Conservation (phyloP, 2,888 invertebrate species). For the Napeogenes sylphis region DNA sequence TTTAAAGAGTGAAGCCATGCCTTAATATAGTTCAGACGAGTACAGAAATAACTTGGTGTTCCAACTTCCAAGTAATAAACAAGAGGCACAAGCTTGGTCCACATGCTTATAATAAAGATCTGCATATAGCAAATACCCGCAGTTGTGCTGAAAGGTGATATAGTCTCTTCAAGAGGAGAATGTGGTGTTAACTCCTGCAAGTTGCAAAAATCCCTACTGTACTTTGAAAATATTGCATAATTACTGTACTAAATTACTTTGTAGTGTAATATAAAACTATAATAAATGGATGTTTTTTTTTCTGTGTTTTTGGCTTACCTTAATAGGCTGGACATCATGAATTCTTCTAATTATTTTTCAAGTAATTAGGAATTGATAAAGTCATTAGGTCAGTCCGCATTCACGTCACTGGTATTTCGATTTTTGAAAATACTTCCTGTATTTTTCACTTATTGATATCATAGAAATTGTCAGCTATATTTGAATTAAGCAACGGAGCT, state of each 20-base stretch:
- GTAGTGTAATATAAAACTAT: constrained; percentile 9
- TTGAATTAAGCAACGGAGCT: constrained; percentile 26
- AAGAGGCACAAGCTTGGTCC: background rate
- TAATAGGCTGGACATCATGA: constrained; percentile 21
- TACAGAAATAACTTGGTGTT: too few relatives aligned
- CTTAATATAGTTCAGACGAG: too few relatives aligned
- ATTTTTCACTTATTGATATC: constrained; percentile 33
- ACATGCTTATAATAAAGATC: background rate
- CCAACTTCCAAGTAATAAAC: too few relatives aligned
- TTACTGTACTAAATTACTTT: constrained; percentile 8
- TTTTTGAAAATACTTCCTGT: background rate
- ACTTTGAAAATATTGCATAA: constrained; percentile 6
- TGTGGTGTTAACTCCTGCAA: constrained; percentile 21
- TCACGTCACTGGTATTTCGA: background rate
- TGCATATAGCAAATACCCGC: constrained; percentile 4
- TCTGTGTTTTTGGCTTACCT: constrained; percentile 19
- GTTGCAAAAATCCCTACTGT: constrained; percentile 16
- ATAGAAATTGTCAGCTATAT: constrained; percentile 10
- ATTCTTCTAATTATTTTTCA: constrained; percentile 6
- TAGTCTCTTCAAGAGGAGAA: constrained; percentile 1
- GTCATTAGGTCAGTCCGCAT: too few relatives aligned
- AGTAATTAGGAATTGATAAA: background rate
- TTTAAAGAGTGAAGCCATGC: too few relatives aligned
- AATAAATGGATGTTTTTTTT: background rate
- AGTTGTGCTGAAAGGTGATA: background rate